A percentile compares a stretch with the other conserved stretches of the same genome.
Conservation (phyloP, 2,797 vertebrate species). For the Tapera naevia region DNA sequence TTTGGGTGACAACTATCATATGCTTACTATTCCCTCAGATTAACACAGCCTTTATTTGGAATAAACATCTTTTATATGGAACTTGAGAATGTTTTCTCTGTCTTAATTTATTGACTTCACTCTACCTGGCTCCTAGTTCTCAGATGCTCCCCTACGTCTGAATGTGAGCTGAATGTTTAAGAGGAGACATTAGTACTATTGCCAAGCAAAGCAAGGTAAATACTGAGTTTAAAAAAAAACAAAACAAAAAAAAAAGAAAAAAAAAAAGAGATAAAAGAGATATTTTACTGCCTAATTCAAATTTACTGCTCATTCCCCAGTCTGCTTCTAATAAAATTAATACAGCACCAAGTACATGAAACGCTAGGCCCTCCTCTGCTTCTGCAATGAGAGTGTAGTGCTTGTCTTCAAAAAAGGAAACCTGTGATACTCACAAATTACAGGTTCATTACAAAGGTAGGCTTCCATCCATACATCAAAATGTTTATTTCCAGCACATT, state of each 20-base stretch:
- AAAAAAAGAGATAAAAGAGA: fast-evolving
- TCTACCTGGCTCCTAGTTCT: not conserved
- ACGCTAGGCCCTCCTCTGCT: not conserved
- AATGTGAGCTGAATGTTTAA: not conserved
- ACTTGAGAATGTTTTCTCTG: not conserved
- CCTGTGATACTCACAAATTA: not conserved
- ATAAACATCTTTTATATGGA: not conserved
- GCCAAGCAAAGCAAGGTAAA: not conserved
- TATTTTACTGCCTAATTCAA: not conserved
- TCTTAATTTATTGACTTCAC: not conserved
- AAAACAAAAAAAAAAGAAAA: fast-evolving
- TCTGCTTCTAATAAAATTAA: not conserved
- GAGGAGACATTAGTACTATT: not conserved
- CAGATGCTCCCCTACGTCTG: not conserved
- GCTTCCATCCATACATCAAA: not conserved
- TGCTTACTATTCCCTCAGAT: not conserved
- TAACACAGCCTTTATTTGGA: not conserved
- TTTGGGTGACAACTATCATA: not conserved
- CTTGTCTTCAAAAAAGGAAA: not conserved
- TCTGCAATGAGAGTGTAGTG: not conserved
- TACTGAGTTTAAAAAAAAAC: not conserved
- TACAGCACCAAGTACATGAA: not conserved
- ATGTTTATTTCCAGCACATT: not conserved
- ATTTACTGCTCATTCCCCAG: not conserved
- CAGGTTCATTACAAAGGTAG: not conserved